These are phyloP conservation scores for Melieria picta DNA, from an alignment of 2,888 invertebrate species.

Conservation along the genomic window DNA sequence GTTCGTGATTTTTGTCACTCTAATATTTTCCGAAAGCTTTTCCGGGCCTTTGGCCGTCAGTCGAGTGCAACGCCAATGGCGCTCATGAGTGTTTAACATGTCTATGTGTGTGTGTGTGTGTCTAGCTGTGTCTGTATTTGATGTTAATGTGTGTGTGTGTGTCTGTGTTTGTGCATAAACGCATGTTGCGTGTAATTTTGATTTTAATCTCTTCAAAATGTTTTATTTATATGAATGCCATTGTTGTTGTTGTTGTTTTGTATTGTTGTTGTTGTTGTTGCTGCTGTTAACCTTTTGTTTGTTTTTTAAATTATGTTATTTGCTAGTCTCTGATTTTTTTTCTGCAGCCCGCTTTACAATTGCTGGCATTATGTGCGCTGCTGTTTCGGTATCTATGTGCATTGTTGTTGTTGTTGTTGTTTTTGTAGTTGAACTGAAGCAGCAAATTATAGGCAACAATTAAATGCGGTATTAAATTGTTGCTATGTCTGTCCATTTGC, in stretches of 20 bases:
- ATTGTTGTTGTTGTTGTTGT: conserved; percentile 10
- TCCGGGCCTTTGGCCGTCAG: conserved; percentile 5
- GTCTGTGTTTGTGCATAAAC: conserved; percentile 47
- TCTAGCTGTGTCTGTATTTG: conserved; percentile 19
- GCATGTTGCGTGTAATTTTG: conserved; percentile 64
- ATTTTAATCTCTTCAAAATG: conserved; percentile 54
- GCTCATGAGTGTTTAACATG: background rate
- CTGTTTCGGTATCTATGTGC: background rate
- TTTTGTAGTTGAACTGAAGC: conserved; percentile 34
- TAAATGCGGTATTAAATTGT: conserved; percentile 58
- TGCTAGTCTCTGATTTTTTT: conserved; percentile 24
- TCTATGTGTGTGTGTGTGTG: conserved; percentile 11
- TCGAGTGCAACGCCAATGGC: background rate
- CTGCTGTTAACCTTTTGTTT: conserved; percentile 39
- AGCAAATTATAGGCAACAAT: conserved; percentile 48
- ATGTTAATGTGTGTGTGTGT: conserved; percentile 28
- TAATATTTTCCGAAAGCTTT: background rate
- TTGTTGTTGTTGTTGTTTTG: conserved; percentile 22
- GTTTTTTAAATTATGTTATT: conserved; percentile 52
- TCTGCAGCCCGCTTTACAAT: background rate
- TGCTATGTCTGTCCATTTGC: conserved; percentile 20
- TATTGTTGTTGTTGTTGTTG: conserved; percentile 41
- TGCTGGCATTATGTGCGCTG: background rate
- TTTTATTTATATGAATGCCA: conserved; percentile 20
- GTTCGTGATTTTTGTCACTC: background rate